Evolutionary conservation across 1,140 invertebrate species (phyloP), one percentile per base, ranked within the genome.

Genomic region (Limonius californicus): DNA sequence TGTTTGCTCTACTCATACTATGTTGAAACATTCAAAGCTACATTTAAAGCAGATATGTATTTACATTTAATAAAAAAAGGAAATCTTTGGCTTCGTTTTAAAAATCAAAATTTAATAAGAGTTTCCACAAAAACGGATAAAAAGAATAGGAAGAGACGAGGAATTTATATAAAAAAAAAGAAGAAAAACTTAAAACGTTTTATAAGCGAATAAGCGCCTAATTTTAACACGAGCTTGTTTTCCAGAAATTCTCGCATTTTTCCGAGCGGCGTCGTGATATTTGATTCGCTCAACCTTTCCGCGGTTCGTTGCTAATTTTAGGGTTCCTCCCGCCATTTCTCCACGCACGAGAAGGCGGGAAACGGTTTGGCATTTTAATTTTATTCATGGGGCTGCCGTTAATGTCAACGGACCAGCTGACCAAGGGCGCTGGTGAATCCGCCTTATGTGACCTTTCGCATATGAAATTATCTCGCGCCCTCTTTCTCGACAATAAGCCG

Each of bases 251-350:
- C 16, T 9, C 16, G n/a, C 3, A 19, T 50, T 50, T 50, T 50
- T 27, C 23, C 2, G 35, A 39, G n/a, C 2, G 2, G 35, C 35
- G n/a, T 12, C 35, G 45, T 55, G 53, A 16, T 32, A 55, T 55
- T 55, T 55, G 12, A 32, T 30, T 15, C 27, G 11, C 53, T n/a
- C 53, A 27, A 55, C 53, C 21, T 55, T 55, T 23, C 18, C 21
- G 53, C n/a, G 53, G 21, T 32, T 19, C 53, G 14, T 23, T 32
- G 12, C 53, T 55, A 55, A 55, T 55, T 55, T 55, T 27, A 55
- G 53, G 21, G 21, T 19, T 23, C 14, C 18, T 32, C 27, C 53
- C 15, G n/a, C 16, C 8, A 21, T 18, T 19, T 21, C 16, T 50
- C 12, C 45, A 21, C 19, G 19, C 16, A 50, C 16, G 45, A 19